Evolutionary conservation across 2,113 vertebrate species (phyloP).

Genomic region (Xiphophorus maculatus): DNA sequence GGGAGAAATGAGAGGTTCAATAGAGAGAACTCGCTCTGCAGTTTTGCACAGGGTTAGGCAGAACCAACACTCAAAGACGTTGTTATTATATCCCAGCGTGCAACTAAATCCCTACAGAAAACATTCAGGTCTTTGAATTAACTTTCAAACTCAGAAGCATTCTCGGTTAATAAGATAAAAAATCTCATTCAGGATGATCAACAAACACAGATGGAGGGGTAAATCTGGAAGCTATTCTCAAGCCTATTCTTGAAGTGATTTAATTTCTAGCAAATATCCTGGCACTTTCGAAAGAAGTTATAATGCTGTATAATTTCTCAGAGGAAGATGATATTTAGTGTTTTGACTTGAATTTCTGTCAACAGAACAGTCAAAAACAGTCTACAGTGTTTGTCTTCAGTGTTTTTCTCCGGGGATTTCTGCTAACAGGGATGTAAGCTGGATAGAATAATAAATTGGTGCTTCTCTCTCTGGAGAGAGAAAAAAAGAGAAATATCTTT

Average conservation of each 20-base stretch:
- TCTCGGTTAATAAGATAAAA: neutral
- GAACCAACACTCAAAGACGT: too few species aligned
- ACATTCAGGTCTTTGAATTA: too few species aligned
- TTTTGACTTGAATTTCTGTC: neutral
- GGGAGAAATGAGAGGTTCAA: too few species aligned
- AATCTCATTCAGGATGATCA: constrained; percentile 2
- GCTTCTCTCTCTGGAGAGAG: neutral
- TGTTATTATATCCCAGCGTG: too few species aligned
- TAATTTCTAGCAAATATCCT: neutral
- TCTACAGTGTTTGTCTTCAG: neutral
- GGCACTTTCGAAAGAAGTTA: neutral
- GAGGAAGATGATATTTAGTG: neutral
- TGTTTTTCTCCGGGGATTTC: neutral
- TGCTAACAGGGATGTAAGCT: neutral
- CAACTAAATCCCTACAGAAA: too few species aligned
- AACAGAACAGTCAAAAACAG: too few species aligned
- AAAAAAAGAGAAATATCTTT: neutral
- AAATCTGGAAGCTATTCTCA: constrained; percentile 2
- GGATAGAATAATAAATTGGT: neutral
- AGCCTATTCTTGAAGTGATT: neutral
- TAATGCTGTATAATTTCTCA: neutral
- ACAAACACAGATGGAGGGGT: constrained; percentile 10
- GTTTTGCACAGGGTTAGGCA: too few species aligned
- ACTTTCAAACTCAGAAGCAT: neutral
- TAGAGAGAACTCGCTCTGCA: neutral